Evolutionary conservation across 2,113 vertebrate genomes (phyloP), one percentile per base, ranked within the genome.

Genomic region (Menidia beryllina): DNA sequence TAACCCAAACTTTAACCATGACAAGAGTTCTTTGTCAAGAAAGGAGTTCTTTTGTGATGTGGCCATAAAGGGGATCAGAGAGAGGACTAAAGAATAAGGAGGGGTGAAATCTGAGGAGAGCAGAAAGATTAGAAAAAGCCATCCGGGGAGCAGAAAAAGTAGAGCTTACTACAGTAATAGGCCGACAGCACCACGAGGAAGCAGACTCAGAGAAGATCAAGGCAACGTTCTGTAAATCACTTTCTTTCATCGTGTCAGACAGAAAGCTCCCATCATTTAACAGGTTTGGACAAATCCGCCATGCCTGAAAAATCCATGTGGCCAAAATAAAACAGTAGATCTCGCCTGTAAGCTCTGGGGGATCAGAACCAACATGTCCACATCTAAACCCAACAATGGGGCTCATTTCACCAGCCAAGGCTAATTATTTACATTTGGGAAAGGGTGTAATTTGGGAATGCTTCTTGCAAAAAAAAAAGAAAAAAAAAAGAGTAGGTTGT

Each of bases 301-400:
- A 68, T 19, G 53, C 62, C 84, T 81, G 69, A 27, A 63, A 39
- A 50, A 11, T 39, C 63, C 2, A 54, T 20, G 39, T 38, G 73
- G 83, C 81, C 81, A 83, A 87, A 87, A 88, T 67, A 73, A 63
- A 58, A 64, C 45, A 4, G 52, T 53, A 19, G n/a, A 69, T 73
- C 55, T 62, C 78, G 69, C 86, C 71, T 79, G 27, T 0, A 45
- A 79, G 76, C 69, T 74, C 17, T n/a, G n/a, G 24, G n/a, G 72
- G 81, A 84, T 86, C 85, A 81, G 85, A 90, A 54, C 66, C 60
- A 68, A 84, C 86, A 77, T 79, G 83, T 86, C 64, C 0, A 52
- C 51, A 25, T 39, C 30, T 80, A 45, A 82, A 62, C 72, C 61
- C 63, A 83, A 84, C 89, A 88, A 79, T 75, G 69, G 62, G 65